Evolutionary conservation across 1,140 invertebrate species (phyloP).

Genomic region (Lepidurus arcticus): DNA sequence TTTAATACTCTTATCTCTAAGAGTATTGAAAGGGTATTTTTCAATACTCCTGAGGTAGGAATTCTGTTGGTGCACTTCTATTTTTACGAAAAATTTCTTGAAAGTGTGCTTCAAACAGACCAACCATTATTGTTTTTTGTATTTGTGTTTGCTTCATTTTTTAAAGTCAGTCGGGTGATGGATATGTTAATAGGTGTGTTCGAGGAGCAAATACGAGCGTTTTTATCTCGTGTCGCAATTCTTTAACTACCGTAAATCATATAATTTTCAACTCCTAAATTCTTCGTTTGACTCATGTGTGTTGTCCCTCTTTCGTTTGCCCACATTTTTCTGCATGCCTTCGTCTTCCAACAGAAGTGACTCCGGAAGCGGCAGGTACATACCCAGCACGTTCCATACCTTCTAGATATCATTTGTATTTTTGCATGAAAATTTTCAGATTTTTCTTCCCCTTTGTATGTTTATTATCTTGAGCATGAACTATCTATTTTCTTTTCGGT

Average conservation of each 20-base stretch:
- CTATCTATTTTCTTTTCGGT: background rate
- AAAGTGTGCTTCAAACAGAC: no score
- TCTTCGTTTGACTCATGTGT: background rate
- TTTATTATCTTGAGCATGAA: background rate
- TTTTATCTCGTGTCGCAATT: background rate
- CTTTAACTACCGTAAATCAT: background rate
- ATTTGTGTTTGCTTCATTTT: no score
- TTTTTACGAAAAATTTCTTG: no score
- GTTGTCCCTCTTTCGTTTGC: conserved; percentile 20
- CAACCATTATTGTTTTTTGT: no score
- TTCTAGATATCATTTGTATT: conserved; percentile 10
- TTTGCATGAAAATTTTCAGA: conserved; percentile 22
- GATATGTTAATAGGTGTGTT: no score
- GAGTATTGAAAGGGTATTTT: no score
- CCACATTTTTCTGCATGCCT: conserved; percentile 15
- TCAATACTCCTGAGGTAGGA: no score
- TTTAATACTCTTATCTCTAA: no score
- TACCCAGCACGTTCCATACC: conserved; percentile 6
- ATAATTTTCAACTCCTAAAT: background rate
- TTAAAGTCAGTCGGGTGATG: no score
- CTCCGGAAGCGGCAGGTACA: conserved; percentile 1
- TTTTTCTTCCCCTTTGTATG: conserved; percentile 8
- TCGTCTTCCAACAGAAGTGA: conserved; percentile 19
- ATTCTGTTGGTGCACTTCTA: no score
- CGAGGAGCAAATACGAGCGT: background rate